phyloP scores from a whole-genome alignment of 2,113 vertebrate species.

The Neopipo cinnamomea region DNA sequence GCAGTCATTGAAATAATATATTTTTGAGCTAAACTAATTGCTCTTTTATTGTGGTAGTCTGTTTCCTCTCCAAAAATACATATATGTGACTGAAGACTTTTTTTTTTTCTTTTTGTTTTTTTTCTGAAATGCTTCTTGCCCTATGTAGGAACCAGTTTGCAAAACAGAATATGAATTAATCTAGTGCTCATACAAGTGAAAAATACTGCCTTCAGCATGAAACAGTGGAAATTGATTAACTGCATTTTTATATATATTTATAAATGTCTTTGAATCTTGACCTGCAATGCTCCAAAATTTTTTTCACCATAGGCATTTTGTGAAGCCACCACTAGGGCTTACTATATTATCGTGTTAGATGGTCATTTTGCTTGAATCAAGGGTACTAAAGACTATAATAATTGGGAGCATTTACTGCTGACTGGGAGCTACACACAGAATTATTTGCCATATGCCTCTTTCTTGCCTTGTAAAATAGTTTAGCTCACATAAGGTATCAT shows the following conservation, averaged over 20 bases:
- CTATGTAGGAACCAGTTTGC: background rate
- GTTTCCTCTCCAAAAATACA: background rate
- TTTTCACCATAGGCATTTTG: background rate
- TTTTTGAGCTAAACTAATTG: background rate
- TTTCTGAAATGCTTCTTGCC: background rate
- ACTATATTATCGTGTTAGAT: background rate
- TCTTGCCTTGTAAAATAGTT: background rate
- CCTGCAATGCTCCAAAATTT: background rate
- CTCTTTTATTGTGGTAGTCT: background rate
- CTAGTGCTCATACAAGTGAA: background rate
- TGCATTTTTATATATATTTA: background rate
- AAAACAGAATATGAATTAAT: background rate
- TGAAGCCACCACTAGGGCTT: background rate
- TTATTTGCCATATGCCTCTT: background rate
- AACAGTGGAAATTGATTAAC: background rate
- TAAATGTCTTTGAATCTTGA: background rate
- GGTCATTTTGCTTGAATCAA: background rate
- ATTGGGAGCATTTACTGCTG: background rate
- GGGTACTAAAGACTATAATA: background rate
- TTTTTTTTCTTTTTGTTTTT: background rate
- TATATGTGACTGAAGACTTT: background rate
- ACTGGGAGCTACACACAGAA: background rate
- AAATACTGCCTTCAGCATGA: background rate
- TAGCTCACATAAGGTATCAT: background rate
- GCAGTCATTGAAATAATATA: background rate